Conservation (phyloP, 1,140 invertebrate genomes). For the Macrostomum lignano region DNA sequence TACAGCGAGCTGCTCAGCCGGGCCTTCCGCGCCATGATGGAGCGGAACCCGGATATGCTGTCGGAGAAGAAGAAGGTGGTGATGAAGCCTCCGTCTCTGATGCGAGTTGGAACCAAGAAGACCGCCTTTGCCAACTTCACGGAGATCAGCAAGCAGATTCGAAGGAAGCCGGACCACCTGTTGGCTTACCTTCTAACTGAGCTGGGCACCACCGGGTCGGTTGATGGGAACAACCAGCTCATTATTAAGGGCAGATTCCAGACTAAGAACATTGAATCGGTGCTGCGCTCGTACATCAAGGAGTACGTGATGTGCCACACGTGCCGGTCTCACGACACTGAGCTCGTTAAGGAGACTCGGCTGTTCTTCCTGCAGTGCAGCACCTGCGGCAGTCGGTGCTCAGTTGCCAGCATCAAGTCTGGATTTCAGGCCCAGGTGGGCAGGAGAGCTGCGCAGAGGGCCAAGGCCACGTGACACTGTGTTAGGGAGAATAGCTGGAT, state of each 20-base stretch:
- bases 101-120: constrained; percentile 91
- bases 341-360: constrained; percentile 87
- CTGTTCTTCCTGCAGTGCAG: constrained; percentile 97
- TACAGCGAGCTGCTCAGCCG: no score
- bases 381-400: constrained; percentile 87
- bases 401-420: constrained; percentile 34
- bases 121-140: constrained; percentile 96
- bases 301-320: constrained; percentile 99
- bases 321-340: constrained; percentile 85
- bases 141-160: constrained; percentile 45
- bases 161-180: constrained; percentile 56
- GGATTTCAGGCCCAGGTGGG: constrained; percentile 1
- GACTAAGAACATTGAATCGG: constrained; percentile 98
- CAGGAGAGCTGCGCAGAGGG: background rate
- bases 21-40: no score
- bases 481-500: no score
- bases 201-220: constrained; percentile 56
- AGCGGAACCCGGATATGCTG: constrained; percentile 97
- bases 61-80: constrained; percentile 92
- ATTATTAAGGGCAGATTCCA: constrained; percentile 98
- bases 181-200: constrained; percentile 86
- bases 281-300: constrained; percentile 70
- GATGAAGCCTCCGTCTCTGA: constrained; percentile 91
- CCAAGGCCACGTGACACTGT: no score
- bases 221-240: constrained; percentile 60